phyloP scores from a whole-genome alignment of 2,888 invertebrate species.

The Argyresthia goedartella region DNA sequence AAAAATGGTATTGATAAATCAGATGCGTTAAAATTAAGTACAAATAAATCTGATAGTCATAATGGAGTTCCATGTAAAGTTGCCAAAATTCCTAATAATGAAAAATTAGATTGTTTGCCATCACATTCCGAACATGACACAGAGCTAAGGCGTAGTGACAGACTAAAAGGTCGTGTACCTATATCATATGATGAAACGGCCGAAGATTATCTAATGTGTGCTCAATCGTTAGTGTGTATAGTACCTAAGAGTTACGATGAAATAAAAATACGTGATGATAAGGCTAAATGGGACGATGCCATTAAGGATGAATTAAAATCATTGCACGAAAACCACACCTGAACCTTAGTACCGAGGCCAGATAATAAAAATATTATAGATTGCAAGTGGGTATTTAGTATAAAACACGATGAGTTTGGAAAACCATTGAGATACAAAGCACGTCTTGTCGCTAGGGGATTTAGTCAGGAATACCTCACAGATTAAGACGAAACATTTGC shows the following conservation, averaged over 20 bases:
- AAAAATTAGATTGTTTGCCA: no score
- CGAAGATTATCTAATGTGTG: constrained; percentile 10
- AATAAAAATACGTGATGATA: constrained; percentile 12
- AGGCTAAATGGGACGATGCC: constrained; percentile 11
- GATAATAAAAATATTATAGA: constrained; percentile 17
- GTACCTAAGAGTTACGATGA: constrained; percentile 13
- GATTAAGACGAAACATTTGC: constrained; percentile 14
- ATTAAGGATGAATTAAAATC: constrained; percentile 16
- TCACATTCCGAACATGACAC: no score
- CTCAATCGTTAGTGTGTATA: constrained; percentile 6
- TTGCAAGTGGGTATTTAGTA: constrained; percentile 16
- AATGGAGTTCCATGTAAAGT: no score
- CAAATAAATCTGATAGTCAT: no score
- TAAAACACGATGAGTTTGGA: constrained; percentile 17
- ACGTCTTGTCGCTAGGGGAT: constrained; percentile 21
- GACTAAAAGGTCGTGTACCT: constrained; percentile 18
- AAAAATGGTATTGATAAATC: no score
- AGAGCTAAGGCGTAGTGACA: constrained; percentile 8
- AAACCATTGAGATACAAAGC: constrained; percentile 17
- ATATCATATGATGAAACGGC: constrained; percentile 17
- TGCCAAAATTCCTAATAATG: no score
- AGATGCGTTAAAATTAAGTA: no score
- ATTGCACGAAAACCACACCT: constrained; percentile 16
- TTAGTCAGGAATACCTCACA: constrained; percentile 18
- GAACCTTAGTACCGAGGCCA: constrained; percentile 16